phyloP scores from a whole-genome alignment of 2,113 vertebrate species.

The Poecile atricapillus region DNA sequence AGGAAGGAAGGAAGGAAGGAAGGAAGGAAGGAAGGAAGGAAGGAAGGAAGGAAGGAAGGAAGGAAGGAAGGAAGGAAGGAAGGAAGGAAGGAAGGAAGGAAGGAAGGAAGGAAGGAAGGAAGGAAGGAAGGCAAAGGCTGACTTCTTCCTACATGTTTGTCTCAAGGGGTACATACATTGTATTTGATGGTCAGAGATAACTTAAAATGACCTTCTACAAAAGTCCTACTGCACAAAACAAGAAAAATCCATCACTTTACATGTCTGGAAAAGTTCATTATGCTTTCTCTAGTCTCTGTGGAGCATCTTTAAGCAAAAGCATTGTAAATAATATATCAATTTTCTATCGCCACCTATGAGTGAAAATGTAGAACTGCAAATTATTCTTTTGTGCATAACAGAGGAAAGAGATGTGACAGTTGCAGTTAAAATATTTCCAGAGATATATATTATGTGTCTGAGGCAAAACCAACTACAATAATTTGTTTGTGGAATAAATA shows the following conservation, averaged over 20 bases:
- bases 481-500: not conserved
- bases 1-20: too few relatives aligned
- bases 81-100: accelerated
- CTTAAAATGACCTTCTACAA: slow-evolving; percentile 63
- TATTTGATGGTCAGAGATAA: slow-evolving; percentile 52
- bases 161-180: not conserved
- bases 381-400: not conserved
- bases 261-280: slow-evolving; percentile 52
- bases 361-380: slow-evolving; percentile 40
- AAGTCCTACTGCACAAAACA: slow-evolving; percentile 41
- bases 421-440: not conserved
- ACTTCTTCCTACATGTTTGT: slow-evolving; percentile 10
- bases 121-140: not conserved
- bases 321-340: slow-evolving; percentile 38
- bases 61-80: too few relatives aligned
- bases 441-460: not conserved
- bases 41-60: accelerated
- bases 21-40: too few relatives aligned
- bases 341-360: slow-evolving; percentile 46
- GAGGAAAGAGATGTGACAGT: not conserved
- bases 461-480: not conserved
- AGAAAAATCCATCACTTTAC: slow-evolving; percentile 51
- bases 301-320: slow-evolving; percentile 22
- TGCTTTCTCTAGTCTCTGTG: not conserved
- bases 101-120: too few relatives aligned